Percentiles rank a stretch among this genome's conserved stretches.
These are phyloP conservation scores for Stenodera caucasica DNA, from an alignment of 2,888 invertebrate genomes.

Conservation along the genomic window DNA sequence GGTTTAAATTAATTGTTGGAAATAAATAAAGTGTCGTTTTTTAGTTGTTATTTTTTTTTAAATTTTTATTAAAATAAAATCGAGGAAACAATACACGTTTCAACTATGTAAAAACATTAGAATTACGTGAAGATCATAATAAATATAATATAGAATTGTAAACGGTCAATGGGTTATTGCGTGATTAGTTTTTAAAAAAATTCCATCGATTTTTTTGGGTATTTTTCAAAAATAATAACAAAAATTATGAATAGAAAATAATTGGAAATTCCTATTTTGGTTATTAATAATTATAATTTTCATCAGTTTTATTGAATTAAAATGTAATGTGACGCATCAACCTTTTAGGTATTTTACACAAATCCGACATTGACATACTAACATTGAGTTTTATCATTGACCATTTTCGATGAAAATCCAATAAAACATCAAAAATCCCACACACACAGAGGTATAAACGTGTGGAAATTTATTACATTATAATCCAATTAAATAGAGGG, in stretches of 20 bases:
- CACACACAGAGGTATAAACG: too few relatives aligned
- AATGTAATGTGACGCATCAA: slow-evolving; percentile 3
- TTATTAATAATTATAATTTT: not conserved
- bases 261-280: not conserved
- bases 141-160: not conserved
- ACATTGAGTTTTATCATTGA: slow-evolving; percentile 34
- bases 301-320: not conserved
- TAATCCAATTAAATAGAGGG: too few relatives aligned
- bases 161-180: slow-evolving; percentile 3
- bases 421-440: not conserved
- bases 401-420: slow-evolving; percentile 6
- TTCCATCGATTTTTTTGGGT: too few relatives aligned
- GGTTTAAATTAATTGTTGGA: too few relatives aligned
- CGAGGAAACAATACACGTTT: not conserved
- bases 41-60: too few relatives aligned
- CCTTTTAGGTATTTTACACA: not conserved
- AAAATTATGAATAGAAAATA: too few relatives aligned
- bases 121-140: not conserved
- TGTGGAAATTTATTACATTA: too few relatives aligned
- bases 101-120: not conserved
- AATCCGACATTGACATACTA: slow-evolving; percentile 42
- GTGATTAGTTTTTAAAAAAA: not conserved
- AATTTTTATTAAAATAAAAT: not conserved
- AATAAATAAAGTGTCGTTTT: too few relatives aligned
- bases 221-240: too few relatives aligned